Conservation (phyloP, 2,113 vertebrate species). For the Bagarius yarrelli region DNA sequence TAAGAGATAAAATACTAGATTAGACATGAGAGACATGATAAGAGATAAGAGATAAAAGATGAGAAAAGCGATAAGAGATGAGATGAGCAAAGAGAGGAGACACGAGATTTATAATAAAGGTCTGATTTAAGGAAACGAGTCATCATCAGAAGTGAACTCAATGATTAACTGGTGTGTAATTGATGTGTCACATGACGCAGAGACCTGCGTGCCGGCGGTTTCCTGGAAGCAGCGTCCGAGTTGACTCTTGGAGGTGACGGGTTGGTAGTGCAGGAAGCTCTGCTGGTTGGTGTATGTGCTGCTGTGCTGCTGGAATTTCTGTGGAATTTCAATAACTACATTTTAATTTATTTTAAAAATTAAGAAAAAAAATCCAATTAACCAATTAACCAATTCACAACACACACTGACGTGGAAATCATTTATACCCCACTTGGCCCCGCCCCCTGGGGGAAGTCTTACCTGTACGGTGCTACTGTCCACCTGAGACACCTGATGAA, state of each 20-base stretch:
- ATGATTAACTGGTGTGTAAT: neutral
- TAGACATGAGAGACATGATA: too few species aligned
- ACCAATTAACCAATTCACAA: too few species aligned
- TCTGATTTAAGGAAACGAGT: too few species aligned
- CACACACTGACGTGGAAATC: too few species aligned
- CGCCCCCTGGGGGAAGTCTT: constrained; percentile 50
- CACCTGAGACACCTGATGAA: constrained; percentile 94
- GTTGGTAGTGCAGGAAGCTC: constrained; percentile 80
- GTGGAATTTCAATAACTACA: constrained; percentile 58
- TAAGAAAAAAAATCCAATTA: too few species aligned
- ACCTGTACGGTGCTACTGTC: constrained; percentile 80
- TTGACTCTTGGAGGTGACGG: constrained; percentile 84
- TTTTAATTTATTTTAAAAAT: too few species aligned
- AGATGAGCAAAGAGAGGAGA: too few species aligned
- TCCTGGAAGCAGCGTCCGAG: constrained; percentile 98
- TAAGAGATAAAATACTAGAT: too few species aligned
- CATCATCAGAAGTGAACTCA: neutral
- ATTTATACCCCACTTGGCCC: neutral
- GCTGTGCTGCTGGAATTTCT: constrained; percentile 70
- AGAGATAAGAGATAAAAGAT: too few species aligned
- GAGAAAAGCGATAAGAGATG: too few species aligned
- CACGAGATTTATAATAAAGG: too few species aligned
- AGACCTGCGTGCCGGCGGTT: constrained; percentile 87
- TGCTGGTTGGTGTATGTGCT: constrained; percentile 82
- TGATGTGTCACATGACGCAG: neutral